Evolutionary conservation across 2,888 invertebrate genomes (phyloP).

Genomic region (Cephus sareptanus): DNA sequence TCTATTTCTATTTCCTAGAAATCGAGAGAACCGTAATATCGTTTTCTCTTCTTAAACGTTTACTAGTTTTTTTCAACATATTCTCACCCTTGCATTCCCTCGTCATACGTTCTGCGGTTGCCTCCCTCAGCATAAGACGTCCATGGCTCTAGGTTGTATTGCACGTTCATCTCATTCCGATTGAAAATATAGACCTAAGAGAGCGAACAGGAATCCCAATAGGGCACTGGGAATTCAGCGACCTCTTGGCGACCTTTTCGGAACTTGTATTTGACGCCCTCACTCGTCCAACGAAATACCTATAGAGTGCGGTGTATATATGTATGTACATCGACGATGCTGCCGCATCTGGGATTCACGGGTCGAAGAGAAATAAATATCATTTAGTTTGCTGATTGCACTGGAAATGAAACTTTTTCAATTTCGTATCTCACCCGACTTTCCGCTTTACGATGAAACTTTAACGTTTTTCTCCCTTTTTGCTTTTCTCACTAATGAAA

Average conservation of each 20-base stretch:
- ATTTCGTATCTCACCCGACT: conserved; percentile 14
- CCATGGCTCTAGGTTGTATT: neutral
- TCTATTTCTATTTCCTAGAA: conserved; percentile 18
- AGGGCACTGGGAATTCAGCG: neutral
- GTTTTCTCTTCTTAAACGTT: neutral
- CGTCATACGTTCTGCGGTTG: neutral
- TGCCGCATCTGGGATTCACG: neutral
- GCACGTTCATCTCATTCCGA: no score
- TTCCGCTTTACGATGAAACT: conserved; percentile 5
- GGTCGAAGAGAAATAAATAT: neutral
- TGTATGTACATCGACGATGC: no score
- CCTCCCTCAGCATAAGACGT: neutral
- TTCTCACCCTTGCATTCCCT: conserved; percentile 7
- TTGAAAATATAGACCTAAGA: no score
- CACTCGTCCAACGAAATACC: neutral
- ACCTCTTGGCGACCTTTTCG: neutral
- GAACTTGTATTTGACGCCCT: neutral
- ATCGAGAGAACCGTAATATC: conserved; percentile 12
- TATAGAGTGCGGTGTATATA: neutral
- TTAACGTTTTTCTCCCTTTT: neutral
- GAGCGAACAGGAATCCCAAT: neutral
- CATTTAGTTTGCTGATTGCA: neutral
- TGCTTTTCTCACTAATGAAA: neutral
- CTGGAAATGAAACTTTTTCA: neutral
- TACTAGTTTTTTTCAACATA: neutral